A percentile compares a stretch with the other conserved stretches of the same genome.
Conservation (phyloP, 2,888 invertebrate species). For the Agrochola lota region DNA sequence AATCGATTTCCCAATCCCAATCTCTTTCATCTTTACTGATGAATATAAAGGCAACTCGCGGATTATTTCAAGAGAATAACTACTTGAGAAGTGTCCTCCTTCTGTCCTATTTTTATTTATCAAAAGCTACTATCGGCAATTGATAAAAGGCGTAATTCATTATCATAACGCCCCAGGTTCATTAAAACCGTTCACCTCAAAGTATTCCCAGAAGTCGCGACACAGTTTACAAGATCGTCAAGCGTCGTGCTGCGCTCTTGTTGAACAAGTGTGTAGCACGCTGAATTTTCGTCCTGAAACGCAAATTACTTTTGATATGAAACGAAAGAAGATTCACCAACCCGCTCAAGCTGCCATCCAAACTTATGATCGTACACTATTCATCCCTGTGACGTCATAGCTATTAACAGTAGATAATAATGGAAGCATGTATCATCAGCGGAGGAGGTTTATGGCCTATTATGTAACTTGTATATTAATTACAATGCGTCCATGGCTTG, state of each 20-base stretch:
- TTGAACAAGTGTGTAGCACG: neutral
- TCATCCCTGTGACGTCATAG: neutral
- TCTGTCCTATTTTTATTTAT: neutral
- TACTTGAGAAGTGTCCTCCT: neutral
- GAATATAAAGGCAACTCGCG: no score
- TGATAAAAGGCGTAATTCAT: neutral
- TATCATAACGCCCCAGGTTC: neutral
- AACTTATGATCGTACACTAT: constrained; percentile 10
- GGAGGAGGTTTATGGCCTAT: constrained; percentile 33
- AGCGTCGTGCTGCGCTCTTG: no score
- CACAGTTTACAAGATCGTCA: neutral
- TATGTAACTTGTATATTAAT: constrained; percentile 37
- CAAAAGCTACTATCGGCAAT: neutral
- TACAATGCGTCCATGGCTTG: constrained; percentile 5
- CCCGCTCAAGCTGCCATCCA: constrained; percentile 3
- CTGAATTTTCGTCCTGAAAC: neutral
- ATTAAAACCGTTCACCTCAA: neutral
- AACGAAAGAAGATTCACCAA: constrained; percentile 7
- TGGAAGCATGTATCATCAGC: constrained; percentile 37
- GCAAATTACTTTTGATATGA: neutral
- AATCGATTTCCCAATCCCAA: neutral
- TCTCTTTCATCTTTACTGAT: no score
- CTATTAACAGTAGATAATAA: constrained; percentile 14
- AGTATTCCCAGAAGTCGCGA: neutral
- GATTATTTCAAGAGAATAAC: neutral